A percentile compares a stretch with the other conserved stretches of the same genome.
Conservation (phyloP, 2,113 vertebrate species). For the Fregetta grallaria region DNA sequence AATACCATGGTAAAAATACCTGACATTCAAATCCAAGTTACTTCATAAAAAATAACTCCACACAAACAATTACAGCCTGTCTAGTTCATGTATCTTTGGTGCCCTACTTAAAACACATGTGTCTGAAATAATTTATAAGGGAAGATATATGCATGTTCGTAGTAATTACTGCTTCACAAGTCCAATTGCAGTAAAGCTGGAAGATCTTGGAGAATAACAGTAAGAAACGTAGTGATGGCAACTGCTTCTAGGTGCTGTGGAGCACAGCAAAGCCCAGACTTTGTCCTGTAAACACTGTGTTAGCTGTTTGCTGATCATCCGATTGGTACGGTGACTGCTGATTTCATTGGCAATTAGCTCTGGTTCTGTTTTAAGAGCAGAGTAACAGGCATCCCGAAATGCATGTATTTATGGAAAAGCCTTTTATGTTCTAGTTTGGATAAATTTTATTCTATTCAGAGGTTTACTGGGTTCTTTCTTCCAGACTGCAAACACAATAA, state of each 20-base stretch:
- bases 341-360: not conserved
- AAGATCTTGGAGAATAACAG: not conserved
- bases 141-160: conserved; percentile 24
- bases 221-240: not conserved
- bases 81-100: not conserved
- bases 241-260: not conserved
- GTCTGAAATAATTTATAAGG: conserved; percentile 63
- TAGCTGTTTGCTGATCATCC: not conserved
- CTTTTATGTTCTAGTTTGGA: not conserved
- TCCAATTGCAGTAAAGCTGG: not conserved
- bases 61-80: not conserved
- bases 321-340: not conserved
- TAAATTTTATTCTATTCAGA: not conserved
- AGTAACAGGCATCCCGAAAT: not conserved
- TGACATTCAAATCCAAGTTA: not conserved
- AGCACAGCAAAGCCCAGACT: not conserved
- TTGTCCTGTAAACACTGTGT: not conserved
- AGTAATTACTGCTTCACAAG: conserved; percentile 30
- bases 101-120: conserved; percentile 1
- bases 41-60: not conserved
- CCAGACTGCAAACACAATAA: not conserved
- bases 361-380: not conserved
- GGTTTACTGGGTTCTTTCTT: not conserved
- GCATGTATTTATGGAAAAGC: not conserved
- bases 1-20: not conserved